Conservation (phyloP, 2,797 vertebrate species). For the Percopsis omiscomaycus region DNA sequence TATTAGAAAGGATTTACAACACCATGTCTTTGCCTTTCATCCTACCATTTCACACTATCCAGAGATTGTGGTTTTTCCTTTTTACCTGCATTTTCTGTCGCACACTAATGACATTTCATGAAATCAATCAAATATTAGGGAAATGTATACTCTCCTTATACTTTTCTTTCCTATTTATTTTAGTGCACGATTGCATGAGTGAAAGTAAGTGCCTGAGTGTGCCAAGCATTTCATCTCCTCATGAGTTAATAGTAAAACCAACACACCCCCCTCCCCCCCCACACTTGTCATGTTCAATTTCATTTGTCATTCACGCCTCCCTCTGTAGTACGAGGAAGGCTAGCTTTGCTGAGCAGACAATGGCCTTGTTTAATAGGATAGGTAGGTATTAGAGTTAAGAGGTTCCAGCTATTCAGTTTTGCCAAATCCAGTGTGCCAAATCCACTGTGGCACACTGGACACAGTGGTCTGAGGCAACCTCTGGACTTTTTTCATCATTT, state of each 20-base stretch:
- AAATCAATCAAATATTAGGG: too few species aligned
- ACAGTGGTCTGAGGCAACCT: conserved; percentile 55
- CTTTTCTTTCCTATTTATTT: too few species aligned
- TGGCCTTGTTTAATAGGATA: conserved; percentile 82
- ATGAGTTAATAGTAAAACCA: too few species aligned
- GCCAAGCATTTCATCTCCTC: too few species aligned
- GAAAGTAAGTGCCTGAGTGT: too few species aligned
- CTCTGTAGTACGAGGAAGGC: conserved; percentile 28
- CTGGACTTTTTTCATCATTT: conserved; percentile 58
- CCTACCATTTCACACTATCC: too few species aligned
- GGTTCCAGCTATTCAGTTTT: conserved; percentile 59
- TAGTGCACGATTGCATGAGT: too few species aligned
- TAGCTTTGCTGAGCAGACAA: conserved; percentile 76
- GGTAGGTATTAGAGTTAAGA: conserved; percentile 76
- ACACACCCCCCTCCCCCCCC: too few species aligned
- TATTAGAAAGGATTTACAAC: background rate
- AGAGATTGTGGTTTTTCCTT: too few species aligned
- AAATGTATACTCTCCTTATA: too few species aligned
- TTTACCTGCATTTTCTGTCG: too few species aligned
- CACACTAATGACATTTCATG: too few species aligned
- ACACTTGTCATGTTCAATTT: conserved; percentile 60
- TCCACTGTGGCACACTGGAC: conserved; percentile 73
- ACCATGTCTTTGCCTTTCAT: background rate
- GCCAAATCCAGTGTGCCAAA: conserved; percentile 77
- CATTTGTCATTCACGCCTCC: conserved; percentile 41